Conservation (phyloP, 2,888 invertebrate genomes). For the Chrysolina haemoptera region DNA sequence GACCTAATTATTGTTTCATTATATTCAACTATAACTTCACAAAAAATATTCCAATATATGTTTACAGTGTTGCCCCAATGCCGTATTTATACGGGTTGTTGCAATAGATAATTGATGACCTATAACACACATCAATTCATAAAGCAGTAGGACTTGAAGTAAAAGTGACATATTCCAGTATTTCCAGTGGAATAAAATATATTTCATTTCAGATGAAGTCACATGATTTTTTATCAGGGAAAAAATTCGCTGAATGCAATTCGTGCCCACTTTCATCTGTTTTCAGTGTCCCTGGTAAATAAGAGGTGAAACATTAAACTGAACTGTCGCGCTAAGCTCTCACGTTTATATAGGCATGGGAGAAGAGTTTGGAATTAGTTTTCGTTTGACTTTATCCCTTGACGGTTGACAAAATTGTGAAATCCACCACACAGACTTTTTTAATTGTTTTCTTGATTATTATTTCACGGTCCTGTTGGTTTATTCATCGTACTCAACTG, state of each 20-base stretch:
- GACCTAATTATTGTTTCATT: too few species aligned
- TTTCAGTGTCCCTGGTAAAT: not conserved
- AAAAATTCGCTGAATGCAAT: not conserved
- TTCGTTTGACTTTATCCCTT: conserved; percentile 22
- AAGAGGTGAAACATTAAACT: conserved; percentile 2
- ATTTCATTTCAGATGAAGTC: too few species aligned
- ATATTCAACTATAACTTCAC: too few species aligned
- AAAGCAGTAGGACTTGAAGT: too few species aligned
- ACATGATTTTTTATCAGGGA: too few species aligned
- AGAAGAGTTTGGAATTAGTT: conserved; percentile 23
- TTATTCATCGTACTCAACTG: not conserved
- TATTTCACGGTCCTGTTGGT: conserved; percentile 30
- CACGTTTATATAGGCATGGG: conserved; percentile 17
- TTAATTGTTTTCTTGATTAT: conserved; percentile 40
- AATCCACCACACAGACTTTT: conserved; percentile 39
- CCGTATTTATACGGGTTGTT: too few species aligned
- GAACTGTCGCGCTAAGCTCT: conserved; percentile 15
- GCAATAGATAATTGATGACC: too few species aligned
- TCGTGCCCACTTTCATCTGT: not conserved
- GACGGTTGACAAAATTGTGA: conserved; percentile 27
- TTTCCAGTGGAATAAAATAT: too few species aligned
- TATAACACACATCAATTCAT: too few species aligned
- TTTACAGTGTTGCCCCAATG: too few species aligned
- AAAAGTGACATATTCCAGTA: too few species aligned
- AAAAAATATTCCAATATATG: too few species aligned